Evolutionary conservation across 2,797 vertebrate species (phyloP), one percentile per base, ranked within the genome.

Genomic region (Acropternis orthonyx): DNA sequence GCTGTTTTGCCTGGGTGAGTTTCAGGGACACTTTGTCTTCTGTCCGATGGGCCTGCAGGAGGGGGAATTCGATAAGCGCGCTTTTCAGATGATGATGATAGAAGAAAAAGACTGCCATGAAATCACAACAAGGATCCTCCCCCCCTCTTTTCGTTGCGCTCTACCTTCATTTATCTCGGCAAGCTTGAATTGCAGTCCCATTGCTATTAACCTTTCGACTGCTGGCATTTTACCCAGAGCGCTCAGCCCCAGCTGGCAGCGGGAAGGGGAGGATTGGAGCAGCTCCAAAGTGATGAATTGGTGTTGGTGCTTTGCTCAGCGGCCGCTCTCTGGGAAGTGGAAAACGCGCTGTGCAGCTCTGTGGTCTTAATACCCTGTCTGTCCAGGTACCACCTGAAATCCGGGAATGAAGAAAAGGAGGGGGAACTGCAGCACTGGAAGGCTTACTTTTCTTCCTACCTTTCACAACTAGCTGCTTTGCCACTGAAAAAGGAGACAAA

Each of bases 151-250:
- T 61, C 51, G 46, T 93, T 88, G 48, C 13, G 1, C 79, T 89
- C 75, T 61, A 21, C 92, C 62, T 93, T 95, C 91, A 73, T 92
- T 88, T 95, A 63, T 89, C 84, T 85, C n/a, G 0, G 81, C 68
- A 56, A 78, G 79, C 77, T 63, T 73, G 91, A 88, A 90, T 87
- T 96, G 87, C 89, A 92, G 88, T 90, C 94, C 85, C 62, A 6
- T 65, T 93, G 85, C 85, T 90, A 46, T 97, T 96, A 94, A 95
- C 95, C 93, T 93, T 94, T 96, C 0, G 5, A 27, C 88, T 95
- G 91, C 92, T 96, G 96, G 92, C 88, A 55, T 34, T 78, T 76
- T 48, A 87, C 66, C 79, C 78, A 26, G 66, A 69, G 81, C 0
- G 1, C 78, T 89, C 39, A 34, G 82, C 94, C 94, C 84, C 83